These are phyloP conservation scores for Dicerorhinus sumatrensis DNA, from an alignment of 2,113 vertebrate genomes.

Conservation along the genomic window DNA sequence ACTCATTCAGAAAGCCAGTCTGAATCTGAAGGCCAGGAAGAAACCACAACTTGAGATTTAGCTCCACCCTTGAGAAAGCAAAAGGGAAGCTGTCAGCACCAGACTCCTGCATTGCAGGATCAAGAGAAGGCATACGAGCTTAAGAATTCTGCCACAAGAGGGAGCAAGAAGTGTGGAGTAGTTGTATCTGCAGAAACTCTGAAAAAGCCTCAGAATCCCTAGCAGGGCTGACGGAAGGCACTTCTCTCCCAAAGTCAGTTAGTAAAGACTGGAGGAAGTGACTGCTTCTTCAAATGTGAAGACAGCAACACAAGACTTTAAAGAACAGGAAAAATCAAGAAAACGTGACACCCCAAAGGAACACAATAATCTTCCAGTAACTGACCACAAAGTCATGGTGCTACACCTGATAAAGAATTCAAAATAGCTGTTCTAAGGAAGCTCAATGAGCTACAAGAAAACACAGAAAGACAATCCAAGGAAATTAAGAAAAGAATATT, in stretches of 20 bases:
- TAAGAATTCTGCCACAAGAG: no score
- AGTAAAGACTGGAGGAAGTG: no score
- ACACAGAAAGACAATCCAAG: neutral
- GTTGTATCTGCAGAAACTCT: no score
- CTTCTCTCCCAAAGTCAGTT: no score
- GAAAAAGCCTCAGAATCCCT: no score
- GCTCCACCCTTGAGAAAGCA: neutral
- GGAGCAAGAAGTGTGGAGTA: no score
- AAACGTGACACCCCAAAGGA: no score
- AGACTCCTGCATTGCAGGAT: neutral
- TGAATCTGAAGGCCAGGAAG: neutral
- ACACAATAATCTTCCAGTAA: no score
- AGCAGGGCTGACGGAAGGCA: no score
- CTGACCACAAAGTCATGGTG: neutral
- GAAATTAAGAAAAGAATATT: neutral
- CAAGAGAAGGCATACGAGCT: neutral
- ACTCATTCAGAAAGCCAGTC: neutral
- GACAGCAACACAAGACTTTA: no score
- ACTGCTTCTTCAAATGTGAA: no score
- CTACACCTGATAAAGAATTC: neutral
- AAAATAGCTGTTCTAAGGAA: neutral
- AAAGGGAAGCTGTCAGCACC: neutral
- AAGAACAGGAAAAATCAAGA: no score
- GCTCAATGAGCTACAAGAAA: neutral
- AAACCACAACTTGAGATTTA: neutral